Conservation (phyloP, 37 sponge, comb jelly and placozoan species). For the Aplysina aerophoba region DNA sequence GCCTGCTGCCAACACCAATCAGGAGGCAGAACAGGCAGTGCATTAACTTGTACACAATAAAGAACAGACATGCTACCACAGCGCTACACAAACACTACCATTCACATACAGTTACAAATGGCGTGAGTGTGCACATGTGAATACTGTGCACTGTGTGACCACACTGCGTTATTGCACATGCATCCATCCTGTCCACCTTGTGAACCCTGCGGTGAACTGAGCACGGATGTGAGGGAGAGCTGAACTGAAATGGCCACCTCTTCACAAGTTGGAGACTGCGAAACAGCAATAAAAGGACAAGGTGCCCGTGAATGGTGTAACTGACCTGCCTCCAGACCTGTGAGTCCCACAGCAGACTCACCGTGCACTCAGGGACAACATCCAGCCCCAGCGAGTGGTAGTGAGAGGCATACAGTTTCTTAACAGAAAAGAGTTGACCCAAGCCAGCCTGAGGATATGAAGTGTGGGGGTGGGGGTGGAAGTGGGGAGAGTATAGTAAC, state of each 20-base stretch:
- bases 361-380: constrained; percentile 57
- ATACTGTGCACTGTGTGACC: no score
- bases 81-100: no score
- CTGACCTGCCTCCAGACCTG: background rate
- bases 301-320: background rate
- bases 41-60: no score
- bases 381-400: constrained; percentile 92
- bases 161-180: no score
- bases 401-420: constrained; percentile 76
- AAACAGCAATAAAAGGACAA: background rate
- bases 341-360: constrained; percentile 4
- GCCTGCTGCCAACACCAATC: background rate
- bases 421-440: constrained; percentile 69
- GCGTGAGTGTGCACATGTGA: no score
- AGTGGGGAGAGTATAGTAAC: background rate
- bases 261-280: background rate
- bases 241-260: constrained; percentile 1
- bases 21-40: background rate
- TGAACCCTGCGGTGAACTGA: background rate
- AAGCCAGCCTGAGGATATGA: constrained; percentile 22
- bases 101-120: no score
- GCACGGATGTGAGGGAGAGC: constrained; percentile 1
- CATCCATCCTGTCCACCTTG: background rate
- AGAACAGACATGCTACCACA: no score
- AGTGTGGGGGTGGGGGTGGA: background rate